Conservation (phyloP, 1,140 invertebrate species). For the Trachelipus rathkii region DNA sequence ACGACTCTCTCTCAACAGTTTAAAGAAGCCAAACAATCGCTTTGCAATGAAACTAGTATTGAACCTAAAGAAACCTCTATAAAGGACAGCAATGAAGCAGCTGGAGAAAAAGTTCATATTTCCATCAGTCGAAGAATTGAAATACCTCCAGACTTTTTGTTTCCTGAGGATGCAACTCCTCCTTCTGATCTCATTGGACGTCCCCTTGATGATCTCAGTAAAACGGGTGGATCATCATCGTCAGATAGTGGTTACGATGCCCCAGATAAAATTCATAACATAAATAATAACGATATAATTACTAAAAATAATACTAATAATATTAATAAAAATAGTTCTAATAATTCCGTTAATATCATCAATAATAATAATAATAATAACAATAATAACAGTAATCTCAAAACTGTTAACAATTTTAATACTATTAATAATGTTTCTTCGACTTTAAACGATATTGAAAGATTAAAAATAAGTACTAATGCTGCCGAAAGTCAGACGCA, state of each 20-base stretch:
- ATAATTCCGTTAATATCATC: background rate
- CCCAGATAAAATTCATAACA: background rate
- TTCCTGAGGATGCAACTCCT: conserved; percentile 67
- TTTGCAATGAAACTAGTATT: background rate
- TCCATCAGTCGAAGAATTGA: conserved; percentile 70
- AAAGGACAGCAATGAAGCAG: background rate
- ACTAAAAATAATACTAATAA: background rate
- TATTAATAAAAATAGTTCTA: background rate
- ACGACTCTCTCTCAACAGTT: background rate
- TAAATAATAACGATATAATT: background rate
- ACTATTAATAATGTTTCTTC: background rate
- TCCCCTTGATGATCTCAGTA: conserved; percentile 14
- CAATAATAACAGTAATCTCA: background rate
- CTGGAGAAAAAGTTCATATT: conserved; percentile 54
- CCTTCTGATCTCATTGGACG: conserved; percentile 56
- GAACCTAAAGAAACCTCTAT: background rate
- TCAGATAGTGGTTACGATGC: background rate
- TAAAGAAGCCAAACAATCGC: background rate
- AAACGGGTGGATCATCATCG: background rate
- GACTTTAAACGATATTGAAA: background rate
- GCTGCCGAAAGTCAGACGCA: background rate
- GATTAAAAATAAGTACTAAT: background rate
- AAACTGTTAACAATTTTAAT: background rate
- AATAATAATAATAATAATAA: background rate
- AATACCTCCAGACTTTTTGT: conserved; percentile 74